Evolutionary conservation across 1,140 invertebrate genomes (phyloP).

Genomic region (Ostrea edulis): DNA sequence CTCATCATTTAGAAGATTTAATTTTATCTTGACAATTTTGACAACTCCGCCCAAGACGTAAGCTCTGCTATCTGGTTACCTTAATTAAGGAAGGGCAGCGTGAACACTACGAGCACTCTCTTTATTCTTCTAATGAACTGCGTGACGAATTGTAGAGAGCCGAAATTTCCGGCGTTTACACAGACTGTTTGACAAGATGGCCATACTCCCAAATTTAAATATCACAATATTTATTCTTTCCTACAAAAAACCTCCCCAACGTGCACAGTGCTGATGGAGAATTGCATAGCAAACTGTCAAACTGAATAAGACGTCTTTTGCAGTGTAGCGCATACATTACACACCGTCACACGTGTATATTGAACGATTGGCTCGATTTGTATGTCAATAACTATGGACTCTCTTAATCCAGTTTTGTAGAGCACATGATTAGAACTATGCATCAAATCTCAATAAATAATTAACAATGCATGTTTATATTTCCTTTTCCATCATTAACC

Average conservation of each 20-base stretch:
- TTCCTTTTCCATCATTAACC: no score
- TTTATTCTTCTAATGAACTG: conserved; percentile 32
- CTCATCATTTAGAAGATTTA: not conserved
- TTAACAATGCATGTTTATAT: no score
- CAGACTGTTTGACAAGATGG: conserved; percentile 19
- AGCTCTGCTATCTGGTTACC: conserved; percentile 1
- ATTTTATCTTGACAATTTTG: conserved; percentile 10
- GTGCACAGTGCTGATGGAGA: conserved; percentile 1
- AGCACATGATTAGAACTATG: no score
- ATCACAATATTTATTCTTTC: conserved; percentile 35
- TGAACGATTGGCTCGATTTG: not conserved
- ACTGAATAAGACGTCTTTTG: not conserved
- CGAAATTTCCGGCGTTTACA: conserved; percentile 23
- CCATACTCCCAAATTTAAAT: conserved; percentile 2
- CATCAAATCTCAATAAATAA: no score
- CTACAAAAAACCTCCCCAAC: conserved; percentile 36
- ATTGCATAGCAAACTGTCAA: conserved; percentile 29
- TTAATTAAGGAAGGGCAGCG: conserved; percentile 10
- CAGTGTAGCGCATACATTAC: conserved; percentile 11
- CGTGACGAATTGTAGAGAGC: conserved; percentile 35
- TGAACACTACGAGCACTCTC: not conserved
- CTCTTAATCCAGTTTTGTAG: no score
- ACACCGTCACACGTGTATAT: not conserved
- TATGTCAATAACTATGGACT: not conserved
- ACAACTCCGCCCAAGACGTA: conserved; percentile 10